Percentiles rank a stretch among this genome's conserved stretches.
Evolutionary conservation across 2,113 vertebrate genomes (phyloP).

Genomic region (Aythya baeri): DNA sequence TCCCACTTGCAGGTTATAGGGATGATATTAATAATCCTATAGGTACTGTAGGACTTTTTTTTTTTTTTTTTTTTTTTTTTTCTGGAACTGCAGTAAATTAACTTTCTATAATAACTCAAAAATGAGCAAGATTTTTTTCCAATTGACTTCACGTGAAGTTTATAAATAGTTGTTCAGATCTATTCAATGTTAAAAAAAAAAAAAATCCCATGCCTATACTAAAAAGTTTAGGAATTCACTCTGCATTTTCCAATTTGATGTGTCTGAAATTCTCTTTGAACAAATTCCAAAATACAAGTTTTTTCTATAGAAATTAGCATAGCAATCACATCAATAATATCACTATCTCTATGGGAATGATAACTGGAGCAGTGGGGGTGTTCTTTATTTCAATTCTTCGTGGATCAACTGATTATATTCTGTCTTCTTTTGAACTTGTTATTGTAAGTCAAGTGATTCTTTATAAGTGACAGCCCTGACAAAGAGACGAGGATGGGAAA

Average conservation of each 20-base stretch:
- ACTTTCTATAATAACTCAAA: conserved; percentile 16
- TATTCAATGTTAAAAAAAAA: conserved; percentile 56
- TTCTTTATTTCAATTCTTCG: conserved; percentile 96
- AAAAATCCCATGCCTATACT: conserved; percentile 81
- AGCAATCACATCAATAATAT: conserved; percentile 94
- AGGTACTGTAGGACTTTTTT: neutral
- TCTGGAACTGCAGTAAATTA: neutral
- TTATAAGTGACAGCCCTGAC: conserved; percentile 96
- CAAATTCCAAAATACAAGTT: conserved; percentile 88
- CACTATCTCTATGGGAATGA: conserved; percentile 94
- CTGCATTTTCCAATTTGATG: conserved; percentile 85
- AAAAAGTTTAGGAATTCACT: conserved; percentile 87
- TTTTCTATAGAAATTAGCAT: conserved; percentile 91
- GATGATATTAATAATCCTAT: conserved; percentile 15
- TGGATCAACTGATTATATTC: conserved; percentile 95
- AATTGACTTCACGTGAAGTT: conserved; percentile 38
- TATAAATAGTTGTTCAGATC: conserved; percentile 38
- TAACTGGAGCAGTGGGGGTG: conserved; percentile 91
- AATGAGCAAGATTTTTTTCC: neutral
- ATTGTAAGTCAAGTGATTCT: conserved; percentile 99
- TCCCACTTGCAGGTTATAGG: conserved; percentile 2
- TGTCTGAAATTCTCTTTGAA: conserved; percentile 90
- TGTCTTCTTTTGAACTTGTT: conserved; percentile 97
- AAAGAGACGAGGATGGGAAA: conserved; percentile 93
- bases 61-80: neutral